Base-by-base conservation (phyloP, 2,113 vertebrate species). In the Petromus typicus region DNA sequence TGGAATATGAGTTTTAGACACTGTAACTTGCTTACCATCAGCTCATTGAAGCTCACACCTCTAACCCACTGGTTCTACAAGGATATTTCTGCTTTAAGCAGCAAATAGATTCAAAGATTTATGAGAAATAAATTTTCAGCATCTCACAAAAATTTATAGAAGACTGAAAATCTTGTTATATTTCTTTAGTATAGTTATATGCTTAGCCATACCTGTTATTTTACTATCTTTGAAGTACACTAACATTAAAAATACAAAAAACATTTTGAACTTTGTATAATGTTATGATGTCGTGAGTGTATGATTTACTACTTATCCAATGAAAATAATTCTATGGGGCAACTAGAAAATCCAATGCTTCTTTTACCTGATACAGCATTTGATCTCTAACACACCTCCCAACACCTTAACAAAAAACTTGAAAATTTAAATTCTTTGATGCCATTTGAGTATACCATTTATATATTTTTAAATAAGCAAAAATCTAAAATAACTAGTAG, bases 381-480 rank as follows among this genome's bases (percentile, higher is more conserved):
- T 92, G 27, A 73, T 92, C 37, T 73, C 56, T 73, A 84, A 90
- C 20, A 51, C 37, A 73, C 84, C 84, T 85, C 40, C 32, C 30
- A 93, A 76, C 81, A 43, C 5, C 22, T 57, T 16, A 54, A 43
- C 34, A 34, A 63, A 64, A 7, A 3, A 79, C 3, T 87, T 63
- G 78, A 90, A 79, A 23, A 89, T 23, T 22, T 90, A 83, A 84
- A 91, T 85, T 48, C 16, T 34, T 76, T 81, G 18, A 48, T 91
- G 83, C 6, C 13, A 63, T 71, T 95, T 85, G 84, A 20, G 12
- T 67, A 51, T 51, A 76, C 3, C 64, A 45, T 61, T 85, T 94
- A 91, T 76, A 40, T 89, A 86, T 96, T 96, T 90, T 61, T n/a
- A 71, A 90, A 84, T 71, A 61, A 57, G 16, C 14, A 48, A 27